Base-by-base conservation (phyloP, 1,140 invertebrate genomes). In the Leucophenga varia region DNA sequence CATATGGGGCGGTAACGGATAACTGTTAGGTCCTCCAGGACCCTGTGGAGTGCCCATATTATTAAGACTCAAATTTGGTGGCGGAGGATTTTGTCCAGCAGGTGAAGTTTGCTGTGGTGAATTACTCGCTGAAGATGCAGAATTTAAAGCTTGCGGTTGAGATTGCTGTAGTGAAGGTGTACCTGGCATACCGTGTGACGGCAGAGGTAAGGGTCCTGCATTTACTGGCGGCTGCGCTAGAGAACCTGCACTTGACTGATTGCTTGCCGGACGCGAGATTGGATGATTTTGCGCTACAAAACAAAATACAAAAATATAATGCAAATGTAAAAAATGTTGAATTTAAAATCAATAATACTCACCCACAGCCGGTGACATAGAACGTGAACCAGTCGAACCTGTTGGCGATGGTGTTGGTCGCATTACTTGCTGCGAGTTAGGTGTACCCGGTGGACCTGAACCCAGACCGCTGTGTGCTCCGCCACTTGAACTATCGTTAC, bases 291-390 rank as follows among this genome's bases (percentile, higher is more conserved):
- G 68, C 50, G 59, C 67, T 69, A 46, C 35, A 55, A 51, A 43
- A 18, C 10, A 16, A 39, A 43, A 40, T 42, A 13, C 20, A 41
- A 30, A 36, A 30, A 5, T 7, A 32, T 36, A 28, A 6, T 32
- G 9, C 12, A 43, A 4, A 44, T 28, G 7, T n/a, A n/a, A n/a
- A n/a, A n/a, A n/a, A n/a, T n/a, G n/a, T n/a, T n/a, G n/a, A n/a
- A n/a, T n/a, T n/a, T n/a, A n/a, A n/a, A n/a, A 30, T 36, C 6
- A 7, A 9, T 12, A 19, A 2, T 57, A 84, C 88, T 84, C 75
- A 93, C 91, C 91, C 74, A 95, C 90, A 79, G 92, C 92, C 71
- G 93, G 93, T 76, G 93, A 95, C 89, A 95, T 94, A 76, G 92
- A 95, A 78, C 92, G 85, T 63, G 92, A 95, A 75, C 92, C 91